Conservation (phyloP, 1,140 invertebrate genomes). For the Pogonognathellus flavescens region DNA sequence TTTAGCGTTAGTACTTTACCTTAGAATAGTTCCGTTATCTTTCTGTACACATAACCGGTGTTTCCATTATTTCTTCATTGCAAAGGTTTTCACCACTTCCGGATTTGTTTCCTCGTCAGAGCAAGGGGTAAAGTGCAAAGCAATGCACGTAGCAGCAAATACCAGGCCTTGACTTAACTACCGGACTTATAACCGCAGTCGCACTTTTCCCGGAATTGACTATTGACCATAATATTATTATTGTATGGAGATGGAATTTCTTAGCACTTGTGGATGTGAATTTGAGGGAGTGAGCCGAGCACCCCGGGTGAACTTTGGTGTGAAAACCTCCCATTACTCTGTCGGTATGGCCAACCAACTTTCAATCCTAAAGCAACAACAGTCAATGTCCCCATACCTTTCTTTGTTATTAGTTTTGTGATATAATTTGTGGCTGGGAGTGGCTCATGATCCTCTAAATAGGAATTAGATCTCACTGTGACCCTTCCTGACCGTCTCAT, state of each 20-base stretch:
- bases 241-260: too few relatives aligned
- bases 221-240: background rate
- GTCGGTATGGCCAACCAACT: constrained; percentile 35
- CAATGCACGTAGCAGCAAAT: background rate
- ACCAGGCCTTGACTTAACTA: background rate
- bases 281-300: background rate
- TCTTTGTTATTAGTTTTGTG: constrained; percentile 45
- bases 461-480: constrained; percentile 42
- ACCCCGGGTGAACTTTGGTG: constrained; percentile 14
- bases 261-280: background rate
- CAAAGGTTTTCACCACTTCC: too few relatives aligned
- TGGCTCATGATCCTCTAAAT: constrained; percentile 38
- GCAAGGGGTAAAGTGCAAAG: background rate
- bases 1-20: too few relatives aligned
- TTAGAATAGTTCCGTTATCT: too few relatives aligned
- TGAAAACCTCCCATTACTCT: constrained; percentile 48
- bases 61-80: too few relatives aligned
- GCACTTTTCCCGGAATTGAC: constrained; percentile 30
- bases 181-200: background rate
- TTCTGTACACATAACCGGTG: too few relatives aligned
- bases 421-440: constrained; percentile 44
- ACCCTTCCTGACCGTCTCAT: background rate
- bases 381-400: constrained; percentile 46
- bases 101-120: too few relatives aligned
- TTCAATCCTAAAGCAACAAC: constrained; percentile 47